These are phyloP conservation scores for Drosophila neocordata DNA, from an alignment of 1,140 invertebrate species.

Conservation along the genomic window DNA sequence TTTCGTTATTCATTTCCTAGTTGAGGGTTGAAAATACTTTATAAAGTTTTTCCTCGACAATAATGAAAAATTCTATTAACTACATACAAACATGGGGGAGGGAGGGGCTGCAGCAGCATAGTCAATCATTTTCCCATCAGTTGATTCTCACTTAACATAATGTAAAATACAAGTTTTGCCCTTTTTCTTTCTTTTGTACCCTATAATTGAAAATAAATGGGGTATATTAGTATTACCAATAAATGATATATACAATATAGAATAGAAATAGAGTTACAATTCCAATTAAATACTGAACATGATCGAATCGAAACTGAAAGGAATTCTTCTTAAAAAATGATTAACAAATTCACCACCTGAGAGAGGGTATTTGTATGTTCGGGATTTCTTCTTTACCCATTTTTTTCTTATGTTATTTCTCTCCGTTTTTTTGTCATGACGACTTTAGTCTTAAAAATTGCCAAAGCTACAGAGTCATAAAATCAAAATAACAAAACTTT, in stretches of 20 bases:
- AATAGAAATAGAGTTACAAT: too few species aligned
- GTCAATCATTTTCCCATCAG: conserved; percentile 35
- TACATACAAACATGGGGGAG: conserved; percentile 1
- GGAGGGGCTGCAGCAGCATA: background rate
- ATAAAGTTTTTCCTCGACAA: background rate
- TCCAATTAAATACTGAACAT: too few species aligned
- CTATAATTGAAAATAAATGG: too few species aligned
- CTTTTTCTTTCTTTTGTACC: background rate
- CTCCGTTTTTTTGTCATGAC: conserved; percentile 26
- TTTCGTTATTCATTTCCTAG: background rate
- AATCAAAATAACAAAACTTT: conserved; percentile 74
- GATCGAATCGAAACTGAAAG: too few species aligned
- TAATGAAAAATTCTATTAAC: conserved; percentile 11
- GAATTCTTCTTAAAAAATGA: too few species aligned
- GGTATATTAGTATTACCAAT: too few species aligned
- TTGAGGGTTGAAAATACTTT: conserved; percentile 8
- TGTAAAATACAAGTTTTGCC: conserved; percentile 29
- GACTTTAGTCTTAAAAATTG: conserved; percentile 44
- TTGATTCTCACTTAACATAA: conserved; percentile 18
- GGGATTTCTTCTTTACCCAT: background rate
- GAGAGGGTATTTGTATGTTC: background rate
- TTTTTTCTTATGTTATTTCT: background rate
- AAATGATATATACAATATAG: too few species aligned
- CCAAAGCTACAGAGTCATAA: conserved; percentile 62
- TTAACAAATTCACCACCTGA: too few species aligned